Conservation (phyloP, 1,140 invertebrate genomes). For the Trissolcus basalis region DNA sequence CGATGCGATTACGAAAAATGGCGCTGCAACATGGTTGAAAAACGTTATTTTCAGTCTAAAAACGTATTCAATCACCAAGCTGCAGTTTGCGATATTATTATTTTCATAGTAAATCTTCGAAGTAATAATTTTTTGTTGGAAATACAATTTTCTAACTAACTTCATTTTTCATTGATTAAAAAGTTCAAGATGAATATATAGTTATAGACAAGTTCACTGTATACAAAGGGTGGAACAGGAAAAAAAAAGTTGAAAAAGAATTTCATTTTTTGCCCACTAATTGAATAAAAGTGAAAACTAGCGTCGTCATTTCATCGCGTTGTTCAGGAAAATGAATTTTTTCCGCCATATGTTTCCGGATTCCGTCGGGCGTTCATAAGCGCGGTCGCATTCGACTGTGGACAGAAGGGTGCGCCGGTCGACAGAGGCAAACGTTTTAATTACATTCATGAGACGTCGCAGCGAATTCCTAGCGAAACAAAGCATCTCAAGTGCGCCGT, state of each 20-base stretch:
- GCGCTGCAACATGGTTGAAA: too few species aligned
- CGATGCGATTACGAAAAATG: too few species aligned
- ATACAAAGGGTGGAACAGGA: too few species aligned
- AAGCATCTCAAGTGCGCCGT: conserved; percentile 59
- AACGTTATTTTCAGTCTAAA: too few species aligned
- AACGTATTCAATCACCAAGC: too few species aligned
- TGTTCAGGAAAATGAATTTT: conserved; percentile 48
- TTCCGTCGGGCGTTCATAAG: conserved; percentile 53
- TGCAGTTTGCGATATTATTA: too few species aligned
- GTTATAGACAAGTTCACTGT: too few species aligned
- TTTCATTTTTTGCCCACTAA: background rate
- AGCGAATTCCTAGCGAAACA: conserved; percentile 66
- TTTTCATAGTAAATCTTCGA: too few species aligned
- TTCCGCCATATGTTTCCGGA: conserved; percentile 47
- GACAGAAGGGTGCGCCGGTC: conserved; percentile 22
- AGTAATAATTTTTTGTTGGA: background rate
- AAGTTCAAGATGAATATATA: too few species aligned
- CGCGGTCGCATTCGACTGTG: conserved; percentile 44
- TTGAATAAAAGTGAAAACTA: background rate
- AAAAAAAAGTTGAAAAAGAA: too few species aligned
- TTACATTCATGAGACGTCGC: conserved; percentile 71
- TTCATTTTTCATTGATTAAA: too few species aligned
- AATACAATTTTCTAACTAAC: too few species aligned
- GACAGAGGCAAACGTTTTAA: conserved; percentile 66
- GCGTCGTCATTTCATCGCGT: conserved; percentile 27